Conservation (phyloP, 2,113 vertebrate species). For the Megaceryle torquata region DNA sequence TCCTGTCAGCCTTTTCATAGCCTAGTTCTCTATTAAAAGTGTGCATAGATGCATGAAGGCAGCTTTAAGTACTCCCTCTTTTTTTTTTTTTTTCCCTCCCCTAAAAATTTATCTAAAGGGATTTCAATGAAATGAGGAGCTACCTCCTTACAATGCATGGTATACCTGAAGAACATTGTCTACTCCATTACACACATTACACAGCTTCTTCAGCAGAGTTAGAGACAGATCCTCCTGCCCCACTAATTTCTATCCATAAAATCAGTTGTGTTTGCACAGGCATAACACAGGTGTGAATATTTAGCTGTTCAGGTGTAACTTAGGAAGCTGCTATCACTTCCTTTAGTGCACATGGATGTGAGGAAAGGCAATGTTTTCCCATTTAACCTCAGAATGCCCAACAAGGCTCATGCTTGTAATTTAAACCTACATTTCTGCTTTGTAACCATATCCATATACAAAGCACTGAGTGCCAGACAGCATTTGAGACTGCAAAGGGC, state of each 20-base stretch:
- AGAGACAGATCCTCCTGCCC: not conserved
- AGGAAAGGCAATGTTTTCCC: not conserved
- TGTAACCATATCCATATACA: fast-evolving
- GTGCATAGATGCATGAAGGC: not conserved
- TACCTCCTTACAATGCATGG: too few species aligned
- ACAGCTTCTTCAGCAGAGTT: not conserved
- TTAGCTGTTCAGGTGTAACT: not conserved
- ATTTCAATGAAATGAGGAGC: not conserved
- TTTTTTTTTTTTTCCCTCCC: not conserved
- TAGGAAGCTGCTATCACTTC: fast-evolving
- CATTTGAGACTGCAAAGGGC: fast-evolving
- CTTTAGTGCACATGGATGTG: fast-evolving
- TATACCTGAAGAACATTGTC: not conserved
- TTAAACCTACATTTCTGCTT: not conserved
- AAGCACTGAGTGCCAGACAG: not conserved
- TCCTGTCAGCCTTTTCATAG: not conserved
- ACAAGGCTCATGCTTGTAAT: not conserved
- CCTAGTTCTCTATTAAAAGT: not conserved
- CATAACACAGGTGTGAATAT: not conserved
- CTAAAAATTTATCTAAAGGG: not conserved
- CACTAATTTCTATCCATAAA: not conserved
- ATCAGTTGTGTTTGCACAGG: not conserved
- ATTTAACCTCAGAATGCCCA: not conserved
- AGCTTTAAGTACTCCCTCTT: not conserved
- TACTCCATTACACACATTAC: not conserved